Base-by-base conservation (phyloP, 1,140 invertebrate genomes). In the Drosophila nikananu region DNA sequence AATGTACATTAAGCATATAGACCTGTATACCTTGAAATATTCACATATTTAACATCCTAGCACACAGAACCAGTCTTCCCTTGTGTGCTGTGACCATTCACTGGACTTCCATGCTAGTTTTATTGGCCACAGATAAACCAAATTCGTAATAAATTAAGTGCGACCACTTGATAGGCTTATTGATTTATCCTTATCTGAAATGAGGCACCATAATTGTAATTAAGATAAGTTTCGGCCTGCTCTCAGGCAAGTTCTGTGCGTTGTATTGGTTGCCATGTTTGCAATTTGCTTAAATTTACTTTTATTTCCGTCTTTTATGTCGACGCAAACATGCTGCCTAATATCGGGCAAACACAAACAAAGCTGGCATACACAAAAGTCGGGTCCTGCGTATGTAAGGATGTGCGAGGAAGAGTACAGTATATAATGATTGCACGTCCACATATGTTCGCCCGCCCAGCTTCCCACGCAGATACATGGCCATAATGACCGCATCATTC, bases 281-380 rank as follows among this genome's bases (percentile, higher is more conserved):
- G 57, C 49, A 54, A 70, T 78, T 78, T 70, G 76, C 71, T 73
- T 67, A 61, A 83, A 87, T 86, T 80, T 87, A 83, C 64, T 87
- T 83, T 71, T 89, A 80, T 67, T 89, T 80, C 30, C 41, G 21
- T 37, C 57, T 70, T 77, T 83, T 83, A 83, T 77, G 77, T 66
- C 73, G 67, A 66, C 67, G 62, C 77, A 64, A 77, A 77, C 77
- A 86, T 89, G 83, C 68, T 44, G 49, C 32, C 59, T 67, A 83
- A 87, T 83, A 83, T 67, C 48, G 63, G 49, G 30, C 27, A 62
- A 58, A 41, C 37, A 57, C 71, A 73, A 49, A 57, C 78, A 66
- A 54, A 25, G 46, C 30, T 32, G 46, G 5, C 59, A 32, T 48
- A 55, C 65, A 67, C 37, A 59, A 49, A 59, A 54, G 60, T 66